Conservation (phyloP, 2,797 vertebrate species). For the Spondyliosoma cantharus region DNA sequence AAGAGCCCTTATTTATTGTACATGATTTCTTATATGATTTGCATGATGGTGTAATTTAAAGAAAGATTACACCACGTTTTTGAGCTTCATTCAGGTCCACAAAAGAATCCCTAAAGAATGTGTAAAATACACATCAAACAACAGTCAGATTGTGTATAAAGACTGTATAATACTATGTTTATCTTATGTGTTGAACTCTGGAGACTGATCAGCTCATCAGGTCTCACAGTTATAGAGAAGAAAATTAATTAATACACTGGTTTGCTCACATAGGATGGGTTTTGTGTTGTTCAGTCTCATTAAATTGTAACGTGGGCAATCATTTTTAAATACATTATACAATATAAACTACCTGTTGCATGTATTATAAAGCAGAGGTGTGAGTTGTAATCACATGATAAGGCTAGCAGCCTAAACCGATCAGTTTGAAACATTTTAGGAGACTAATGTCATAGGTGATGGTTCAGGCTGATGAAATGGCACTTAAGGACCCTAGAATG, state of each 20-base stretch:
- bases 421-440: constrained; percentile 12
- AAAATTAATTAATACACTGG: background rate
- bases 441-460: background rate
- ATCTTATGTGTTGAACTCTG: constrained; percentile 19
- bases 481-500: background rate
- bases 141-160: constrained; percentile 18
- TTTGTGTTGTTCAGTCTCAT: constrained; percentile 13
- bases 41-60: constrained; percentile 50
- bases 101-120: background rate
- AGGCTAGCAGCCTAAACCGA: background rate
- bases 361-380: constrained; percentile 40
- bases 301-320: background rate
- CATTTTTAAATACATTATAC: background rate
- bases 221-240: too few species aligned
- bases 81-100: background rate
- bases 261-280: background rate
- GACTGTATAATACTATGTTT: constrained; percentile 31
- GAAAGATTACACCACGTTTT: background rate
- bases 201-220: background rate
- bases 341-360: constrained; percentile 16
- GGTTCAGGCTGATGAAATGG: constrained; percentile 6
- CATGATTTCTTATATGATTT: constrained; percentile 37
- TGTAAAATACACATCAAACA: constrained; percentile 16
- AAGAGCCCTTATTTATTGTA: constrained; percentile 17
- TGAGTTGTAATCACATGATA: background rate